Evolutionary conservation across 2,113 vertebrate genomes (phyloP).

Genomic region (Amphiprion ocellaris): DNA sequence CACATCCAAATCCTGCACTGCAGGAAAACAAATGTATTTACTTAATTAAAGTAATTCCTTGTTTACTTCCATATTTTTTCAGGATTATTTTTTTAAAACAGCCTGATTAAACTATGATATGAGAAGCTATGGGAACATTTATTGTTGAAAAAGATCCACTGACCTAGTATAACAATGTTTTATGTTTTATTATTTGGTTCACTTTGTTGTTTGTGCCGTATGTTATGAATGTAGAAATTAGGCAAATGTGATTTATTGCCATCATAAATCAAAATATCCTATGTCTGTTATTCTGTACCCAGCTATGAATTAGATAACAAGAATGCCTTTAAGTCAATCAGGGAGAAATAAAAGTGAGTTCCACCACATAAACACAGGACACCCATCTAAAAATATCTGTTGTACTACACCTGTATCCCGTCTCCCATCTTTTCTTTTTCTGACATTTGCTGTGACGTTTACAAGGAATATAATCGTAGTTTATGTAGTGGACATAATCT

Average conservation of each 20-base stretch:
- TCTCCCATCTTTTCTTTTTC: background rate
- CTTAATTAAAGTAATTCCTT: background rate
- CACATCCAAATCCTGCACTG: background rate
- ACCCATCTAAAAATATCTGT: background rate
- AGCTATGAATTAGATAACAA: background rate
- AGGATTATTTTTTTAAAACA: too few species aligned
- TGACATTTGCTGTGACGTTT: slow-evolving; percentile 21
- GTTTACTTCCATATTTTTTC: background rate
- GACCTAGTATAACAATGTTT: background rate
- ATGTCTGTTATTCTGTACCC: background rate
- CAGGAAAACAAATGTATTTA: background rate
- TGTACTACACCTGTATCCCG: too few species aligned
- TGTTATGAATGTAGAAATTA: background rate
- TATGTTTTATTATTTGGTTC: background rate
- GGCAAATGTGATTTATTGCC: too few species aligned
- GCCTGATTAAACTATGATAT: too few species aligned
- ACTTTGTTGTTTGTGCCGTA: background rate
- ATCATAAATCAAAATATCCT: too few species aligned
- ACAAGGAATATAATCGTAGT: slow-evolving; percentile 39
- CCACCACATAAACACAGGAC: background rate
- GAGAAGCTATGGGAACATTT: background rate
- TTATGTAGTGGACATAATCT: slow-evolving; percentile 62
- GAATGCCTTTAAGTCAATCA: background rate
- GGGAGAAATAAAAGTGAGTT: too few species aligned
- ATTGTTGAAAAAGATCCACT: background rate